Base-by-base conservation (phyloP, 2,797 vertebrate genomes). In the Enteromius viviparus region DNA sequence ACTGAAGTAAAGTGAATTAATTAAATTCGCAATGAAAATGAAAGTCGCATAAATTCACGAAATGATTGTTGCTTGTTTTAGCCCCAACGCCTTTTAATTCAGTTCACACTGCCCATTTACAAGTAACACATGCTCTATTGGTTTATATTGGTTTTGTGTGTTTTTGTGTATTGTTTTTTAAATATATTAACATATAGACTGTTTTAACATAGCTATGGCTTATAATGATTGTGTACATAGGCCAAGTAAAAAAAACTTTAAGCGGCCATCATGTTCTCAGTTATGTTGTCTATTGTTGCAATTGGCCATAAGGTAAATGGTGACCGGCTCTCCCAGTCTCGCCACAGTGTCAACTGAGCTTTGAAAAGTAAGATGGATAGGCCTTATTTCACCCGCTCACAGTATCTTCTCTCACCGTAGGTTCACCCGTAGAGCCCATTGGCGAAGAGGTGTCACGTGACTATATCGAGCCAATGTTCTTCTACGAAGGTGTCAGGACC, bases 331-430 rank as follows among this genome's bases (percentile, higher is more conserved):
- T 79, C 75, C 55, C 19, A 66, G 82, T 78, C 84, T 96, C 95
- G 92, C 89, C 95, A 93, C 95, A 95, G 95, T 98, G 98, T 98
- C 98, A 99, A 93, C 94, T 94, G 95, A 94, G 97, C 96, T 97
- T 98, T 98, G 96, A 97, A 96, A 95, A 98, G 96, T 97, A 99
- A 99, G 98, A 99, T 99, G 97, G 97, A 99, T 99, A 96, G 94
- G 93, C 90, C 93, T 96, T 92, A 97, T 98, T 97, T 97, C 96
- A 96, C 96, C 95, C 96, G 94, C 93, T 96, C 95, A 95, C 94
- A 88, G 89, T 95, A 93, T 93, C 94, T 95, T 93, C 94, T 94
- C 92, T 95, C 93, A 93, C 95, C 95, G 94, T 95, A 99, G 97
- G 97, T 98, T 96, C 96, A 96, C 94, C 94, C 93, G 87, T 94